Percentiles rank a stretch among this genome's conserved stretches.
These are phyloP conservation scores for silkworm (Bombyx mori) DNA, from an alignment of 1,140 invertebrate genomes.

Conservation along the genomic window ASM3026992v2 NC_085124.1:12161501-12162000, in stretches of 20 bases:
- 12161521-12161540: conserved; percentile 19
- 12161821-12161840: too few relatives aligned
- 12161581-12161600: conserved; percentile 2
- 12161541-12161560: conserved; percentile 26
- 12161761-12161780: conserved; percentile 6
- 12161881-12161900: too few relatives aligned
- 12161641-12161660: background rate
- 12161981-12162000: too few relatives aligned
- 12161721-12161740: conserved; percentile 14
- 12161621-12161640: background rate
- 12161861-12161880: too few relatives aligned
- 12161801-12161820: background rate
- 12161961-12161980: too few relatives aligned
- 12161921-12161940: too few relatives aligned
- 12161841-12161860: too few relatives aligned
- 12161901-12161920: too few relatives aligned
- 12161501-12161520: conserved; percentile 16
- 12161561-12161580: conserved; percentile 24
- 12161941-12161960: too few relatives aligned
- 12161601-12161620: conserved; percentile 14
- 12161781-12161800: conserved; percentile 8
- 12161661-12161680: background rate
- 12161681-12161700: background rate
- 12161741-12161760: conserved; percentile 12
- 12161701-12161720: conserved; percentile 19